These are phyloP conservation scores for Pachycephala philippinensis DNA, from an alignment of 2,113 vertebrate species.

Conservation along the genomic window DNA sequence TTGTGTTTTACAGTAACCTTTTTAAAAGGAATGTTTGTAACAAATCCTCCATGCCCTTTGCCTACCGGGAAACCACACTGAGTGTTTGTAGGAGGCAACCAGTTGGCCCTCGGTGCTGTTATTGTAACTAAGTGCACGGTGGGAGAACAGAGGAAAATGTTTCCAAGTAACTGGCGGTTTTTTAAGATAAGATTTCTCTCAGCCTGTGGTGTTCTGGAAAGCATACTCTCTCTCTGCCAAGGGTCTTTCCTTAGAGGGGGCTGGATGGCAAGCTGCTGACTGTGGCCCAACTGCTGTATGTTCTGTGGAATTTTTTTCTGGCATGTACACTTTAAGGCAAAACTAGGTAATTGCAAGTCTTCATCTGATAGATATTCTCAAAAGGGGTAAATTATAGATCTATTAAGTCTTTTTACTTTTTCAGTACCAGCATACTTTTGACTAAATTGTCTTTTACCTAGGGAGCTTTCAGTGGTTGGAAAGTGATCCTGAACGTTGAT, in stretches of 20 bases:
- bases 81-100: neutral
- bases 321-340: neutral
- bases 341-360: neutral
- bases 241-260: neutral
- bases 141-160: neutral
- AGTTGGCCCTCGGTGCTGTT: neutral
- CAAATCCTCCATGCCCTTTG: neutral
- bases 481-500: constrained; percentile 92
- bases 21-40: neutral
- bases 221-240: neutral
- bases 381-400: neutral
- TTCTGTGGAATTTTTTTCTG: neutral
- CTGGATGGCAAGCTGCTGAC: neutral
- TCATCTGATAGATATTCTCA: neutral
- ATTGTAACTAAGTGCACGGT: neutral
- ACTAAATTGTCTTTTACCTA: constrained; percentile 46
- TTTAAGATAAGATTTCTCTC: neutral
- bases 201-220: neutral
- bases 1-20: neutral
- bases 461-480: constrained; percentile 98
- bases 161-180: neutral
- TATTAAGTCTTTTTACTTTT: neutral
- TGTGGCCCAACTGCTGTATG: neutral
- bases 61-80: neutral
- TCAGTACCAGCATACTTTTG: neutral